Evolutionary conservation across 2,888 invertebrate genomes (phyloP), one percentile per base, ranked within the genome.

Genomic region (Aporophyla lueneburgensis): DNA sequence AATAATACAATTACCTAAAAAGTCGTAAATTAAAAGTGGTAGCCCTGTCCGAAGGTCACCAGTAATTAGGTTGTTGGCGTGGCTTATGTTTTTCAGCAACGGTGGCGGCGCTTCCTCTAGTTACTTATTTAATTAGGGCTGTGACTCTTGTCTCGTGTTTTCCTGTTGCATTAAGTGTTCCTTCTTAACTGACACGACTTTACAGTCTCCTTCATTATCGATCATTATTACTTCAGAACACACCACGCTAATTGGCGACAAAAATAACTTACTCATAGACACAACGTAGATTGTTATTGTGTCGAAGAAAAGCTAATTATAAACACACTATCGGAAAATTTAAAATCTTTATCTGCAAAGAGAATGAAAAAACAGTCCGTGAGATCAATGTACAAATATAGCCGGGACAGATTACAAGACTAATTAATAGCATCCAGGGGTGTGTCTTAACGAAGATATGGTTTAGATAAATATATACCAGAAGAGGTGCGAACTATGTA

Each of bases 41-140:
- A 94, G 92, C 93, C 85, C 88, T 78, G 65, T 67, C 40, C 82
- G 89, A 93, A 94, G 94, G 93, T 94, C 92, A 93, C 86, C 86
- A 90, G 92, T 94, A 95, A 94, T 95, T 94, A 94, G 93, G 91
- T 94, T 94, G 93, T 91, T 91, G 87, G 88, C 87, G 90, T 88
- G 91, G 90, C 91, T 93, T 92, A 90, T 89, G 92, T 94, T 95
- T 95, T 94, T 95, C 92, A 93, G 90, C 88, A 85, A 86, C 82
- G 76, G 85, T 74, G 71, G 78, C 79, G 88, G 85, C 76, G 89
- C 91, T 93, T 93, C 92, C 92, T 93, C 92, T 90, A 89, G 91
- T 92, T 91, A 91, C 91, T 93, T 91, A 93, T 93, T 93, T 91
- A 93, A 94, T 94, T 94, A 94, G 90, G 81, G 86, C 86, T 84